Percentiles rank a stretch among this genome's conserved stretches.
phyloP scores from a whole-genome alignment of 2,888 invertebrate species.

The Bimastos eiseni region DNA sequence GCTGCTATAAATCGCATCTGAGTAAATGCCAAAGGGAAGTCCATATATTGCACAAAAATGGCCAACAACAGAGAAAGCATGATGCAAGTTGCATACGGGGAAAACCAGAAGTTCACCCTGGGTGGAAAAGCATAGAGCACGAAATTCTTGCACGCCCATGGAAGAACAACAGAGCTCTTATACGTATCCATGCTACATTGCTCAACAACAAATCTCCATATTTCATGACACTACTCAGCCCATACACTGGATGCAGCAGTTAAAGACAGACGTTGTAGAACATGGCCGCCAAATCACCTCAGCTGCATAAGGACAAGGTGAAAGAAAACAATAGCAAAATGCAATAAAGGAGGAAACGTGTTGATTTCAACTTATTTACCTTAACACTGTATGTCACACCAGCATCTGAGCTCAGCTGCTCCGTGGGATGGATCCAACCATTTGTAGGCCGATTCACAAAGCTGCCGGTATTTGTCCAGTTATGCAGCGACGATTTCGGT shows the following conservation, averaged over 20 bases:
- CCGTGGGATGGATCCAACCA: slow-evolving; percentile 86
- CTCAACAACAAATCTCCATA: neutral
- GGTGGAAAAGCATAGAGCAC: no score
- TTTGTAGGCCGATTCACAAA: slow-evolving; percentile 77
- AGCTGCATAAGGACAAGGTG: neutral
- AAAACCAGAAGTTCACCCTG: no score
- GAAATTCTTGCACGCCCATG: no score
- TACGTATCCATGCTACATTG: neutral
- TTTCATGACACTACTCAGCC: neutral
- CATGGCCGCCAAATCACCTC: neutral
- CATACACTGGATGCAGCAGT: neutral
- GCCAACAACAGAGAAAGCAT: no score
- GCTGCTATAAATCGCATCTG: no score
- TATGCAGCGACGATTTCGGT: slow-evolving; percentile 28
- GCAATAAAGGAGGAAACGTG: neutral
- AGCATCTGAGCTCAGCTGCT: slow-evolving; percentile 79
- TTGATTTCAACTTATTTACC: no score
- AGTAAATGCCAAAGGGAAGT: no score
- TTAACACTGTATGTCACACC: slow-evolving; percentile 89
- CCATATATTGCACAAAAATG: no score
- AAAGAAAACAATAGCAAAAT: no score
- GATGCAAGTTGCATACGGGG: no score
- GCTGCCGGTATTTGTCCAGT: slow-evolving; percentile 63
- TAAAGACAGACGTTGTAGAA: neutral
- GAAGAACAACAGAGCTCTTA: neutral